These are phyloP conservation scores for Pseudomyrmex pallidus DNA, from an alignment of 1,140 invertebrate species.

Conservation along the genomic window DNA sequence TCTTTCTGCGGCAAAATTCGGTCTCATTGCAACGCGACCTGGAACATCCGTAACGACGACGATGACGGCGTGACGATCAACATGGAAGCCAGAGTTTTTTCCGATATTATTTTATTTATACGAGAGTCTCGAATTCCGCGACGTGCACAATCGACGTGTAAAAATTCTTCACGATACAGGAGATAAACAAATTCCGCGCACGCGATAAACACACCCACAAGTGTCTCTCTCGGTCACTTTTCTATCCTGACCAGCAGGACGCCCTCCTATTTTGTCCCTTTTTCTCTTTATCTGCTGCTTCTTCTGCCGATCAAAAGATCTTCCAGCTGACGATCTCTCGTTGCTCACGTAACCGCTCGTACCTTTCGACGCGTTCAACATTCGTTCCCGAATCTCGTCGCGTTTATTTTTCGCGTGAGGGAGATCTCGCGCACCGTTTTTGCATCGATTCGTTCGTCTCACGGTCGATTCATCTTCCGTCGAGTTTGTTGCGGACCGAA, in stretches of 20 bases:
- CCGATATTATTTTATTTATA: slow-evolving; percentile 14
- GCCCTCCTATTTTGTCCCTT: slow-evolving; percentile 45
- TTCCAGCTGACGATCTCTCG: slow-evolving; percentile 67
- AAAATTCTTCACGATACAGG: slow-evolving; percentile 54
- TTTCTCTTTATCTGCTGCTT: slow-evolving; percentile 40
- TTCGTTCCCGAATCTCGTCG: background rate
- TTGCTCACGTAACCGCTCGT: slow-evolving; percentile 23
- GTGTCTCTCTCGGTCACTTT: slow-evolving; percentile 53
- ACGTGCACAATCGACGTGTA: slow-evolving; percentile 8
- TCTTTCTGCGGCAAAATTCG: background rate
- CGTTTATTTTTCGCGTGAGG: background rate
- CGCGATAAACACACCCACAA: slow-evolving; percentile 64
- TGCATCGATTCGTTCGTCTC: slow-evolving; percentile 3
- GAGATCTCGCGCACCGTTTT: slow-evolving; percentile 1
- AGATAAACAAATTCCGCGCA: slow-evolving; percentile 62
- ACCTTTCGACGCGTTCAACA: background rate
- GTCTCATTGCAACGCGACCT: background rate
- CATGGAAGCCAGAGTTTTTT: background rate
- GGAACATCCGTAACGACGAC: slow-evolving; percentile 23
- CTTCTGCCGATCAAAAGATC: slow-evolving; percentile 65
- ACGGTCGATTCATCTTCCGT: slow-evolving; percentile 16
- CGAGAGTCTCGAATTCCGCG: slow-evolving; percentile 27
- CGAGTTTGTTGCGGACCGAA: slow-evolving; percentile 1
- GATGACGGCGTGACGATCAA: slow-evolving; percentile 24
- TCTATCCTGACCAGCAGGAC: slow-evolving; percentile 60